Percentiles rank a stretch among this genome's conserved stretches.
Evolutionary conservation across 2,113 vertebrate genomes (phyloP).

Genomic region (Tylochromis polylepis): DNA sequence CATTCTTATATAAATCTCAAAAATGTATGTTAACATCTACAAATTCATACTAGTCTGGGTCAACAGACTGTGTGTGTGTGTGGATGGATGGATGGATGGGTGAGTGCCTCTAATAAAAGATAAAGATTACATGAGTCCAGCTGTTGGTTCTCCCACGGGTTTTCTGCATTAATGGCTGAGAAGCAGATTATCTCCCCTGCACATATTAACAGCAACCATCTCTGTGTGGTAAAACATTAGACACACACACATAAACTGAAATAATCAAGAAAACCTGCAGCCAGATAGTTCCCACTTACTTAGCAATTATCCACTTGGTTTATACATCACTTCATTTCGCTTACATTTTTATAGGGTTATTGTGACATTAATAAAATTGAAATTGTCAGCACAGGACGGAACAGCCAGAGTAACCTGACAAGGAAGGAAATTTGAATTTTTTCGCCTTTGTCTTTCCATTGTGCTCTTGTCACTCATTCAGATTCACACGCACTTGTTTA

Average conservation of each 20-base stretch:
- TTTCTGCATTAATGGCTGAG: slow-evolving; percentile 9
- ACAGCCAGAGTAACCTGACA: background rate
- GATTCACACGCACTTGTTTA: background rate
- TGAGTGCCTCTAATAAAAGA: background rate
- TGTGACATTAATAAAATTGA: background rate
- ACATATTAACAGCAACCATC: background rate
- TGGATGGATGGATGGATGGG: background rate
- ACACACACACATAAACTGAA: background rate
- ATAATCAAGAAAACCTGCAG: background rate
- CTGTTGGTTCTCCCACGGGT: slow-evolving; percentile 40
- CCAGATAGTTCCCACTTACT: background rate
- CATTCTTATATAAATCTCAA: background rate
- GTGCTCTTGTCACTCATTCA: background rate
- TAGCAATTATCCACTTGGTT: background rate
- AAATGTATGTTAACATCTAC: background rate
- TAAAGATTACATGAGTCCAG: slow-evolving; percentile 41
- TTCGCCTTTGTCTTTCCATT: background rate
- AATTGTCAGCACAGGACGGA: background rate
- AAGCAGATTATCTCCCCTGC: slow-evolving; percentile 15
- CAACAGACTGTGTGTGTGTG: background rate
- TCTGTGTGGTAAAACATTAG: background rate
- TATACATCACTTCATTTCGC: background rate
- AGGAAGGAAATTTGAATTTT: background rate
- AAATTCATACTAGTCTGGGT: background rate
- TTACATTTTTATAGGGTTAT: background rate